A percentile compares a stretch with the other conserved stretches of the same genome.
Evolutionary conservation across 2,888 invertebrate genomes (phyloP).

Genomic region (Cataglyphis altisquamis): DNA sequence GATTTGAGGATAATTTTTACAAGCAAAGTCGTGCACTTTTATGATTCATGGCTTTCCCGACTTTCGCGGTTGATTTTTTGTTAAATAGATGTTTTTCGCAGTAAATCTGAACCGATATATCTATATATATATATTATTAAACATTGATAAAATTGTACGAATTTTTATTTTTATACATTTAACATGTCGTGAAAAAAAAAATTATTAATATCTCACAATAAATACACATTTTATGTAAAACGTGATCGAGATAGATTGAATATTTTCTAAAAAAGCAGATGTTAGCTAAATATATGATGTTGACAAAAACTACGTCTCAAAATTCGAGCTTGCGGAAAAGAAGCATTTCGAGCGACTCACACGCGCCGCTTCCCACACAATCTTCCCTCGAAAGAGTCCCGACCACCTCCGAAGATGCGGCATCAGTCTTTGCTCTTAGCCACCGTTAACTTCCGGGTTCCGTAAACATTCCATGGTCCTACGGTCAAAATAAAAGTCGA

Average conservation of each 20-base stretch:
- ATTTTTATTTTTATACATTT: not conserved
- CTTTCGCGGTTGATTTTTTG: not conserved
- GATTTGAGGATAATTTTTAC: slow-evolving; percentile 51
- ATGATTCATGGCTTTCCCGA: not conserved
- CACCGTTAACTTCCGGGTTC: slow-evolving; percentile 65
- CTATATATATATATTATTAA: not conserved
- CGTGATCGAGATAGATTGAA: not conserved
- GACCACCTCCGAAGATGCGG: slow-evolving; percentile 43
- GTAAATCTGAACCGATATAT: not conserved
- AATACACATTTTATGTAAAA: not conserved
- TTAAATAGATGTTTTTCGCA: not conserved
- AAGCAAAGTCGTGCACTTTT: not conserved
- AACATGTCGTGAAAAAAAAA: not conserved
- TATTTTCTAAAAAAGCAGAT: not conserved
- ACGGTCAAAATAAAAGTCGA: slow-evolving; percentile 60
- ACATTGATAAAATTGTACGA: not conserved
- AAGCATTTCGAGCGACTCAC: slow-evolving; percentile 44
- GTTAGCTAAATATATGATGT: not conserved
- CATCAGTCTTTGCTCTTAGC: slow-evolving; percentile 54
- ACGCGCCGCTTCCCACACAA: slow-evolving; percentile 48
- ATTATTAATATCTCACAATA: not conserved
- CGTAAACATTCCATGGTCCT: slow-evolving; percentile 68
- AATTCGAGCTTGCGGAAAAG: not conserved
- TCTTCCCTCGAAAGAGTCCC: slow-evolving; percentile 26
- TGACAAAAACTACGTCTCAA: not conserved